phyloP scores from a whole-genome alignment of 2,797 vertebrate species.

The Xerus rutilus region DNA sequence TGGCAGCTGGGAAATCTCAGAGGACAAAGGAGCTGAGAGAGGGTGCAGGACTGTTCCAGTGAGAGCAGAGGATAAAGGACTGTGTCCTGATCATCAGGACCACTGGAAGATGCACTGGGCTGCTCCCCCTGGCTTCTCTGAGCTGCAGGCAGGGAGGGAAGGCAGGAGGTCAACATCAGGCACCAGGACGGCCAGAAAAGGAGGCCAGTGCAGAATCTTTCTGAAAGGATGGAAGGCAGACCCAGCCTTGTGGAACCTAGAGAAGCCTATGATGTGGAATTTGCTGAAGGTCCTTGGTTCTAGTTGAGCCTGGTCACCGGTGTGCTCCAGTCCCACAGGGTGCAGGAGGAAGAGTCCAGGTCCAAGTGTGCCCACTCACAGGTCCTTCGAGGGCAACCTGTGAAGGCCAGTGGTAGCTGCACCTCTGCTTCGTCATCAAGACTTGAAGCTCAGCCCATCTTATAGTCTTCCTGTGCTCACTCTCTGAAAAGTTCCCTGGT shows the following conservation, averaged over 20 bases:
- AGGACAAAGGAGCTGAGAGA: neutral
- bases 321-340: rapidly evolving
- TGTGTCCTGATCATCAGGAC: neutral
- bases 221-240: neutral
- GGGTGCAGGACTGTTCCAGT: neutral
- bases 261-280: too few relatives aligned
- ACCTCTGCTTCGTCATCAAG: neutral
- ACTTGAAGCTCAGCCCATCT: neutral
- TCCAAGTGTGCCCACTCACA: rapidly evolving
- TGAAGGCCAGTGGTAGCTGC: rapidly evolving
- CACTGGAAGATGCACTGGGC: rapidly evolving
- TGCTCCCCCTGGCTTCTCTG: rapidly evolving
- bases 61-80: neutral
- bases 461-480: neutral
- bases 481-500: neutral
- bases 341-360: neutral
- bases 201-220: rapidly evolving
- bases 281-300: too few relatives aligned
- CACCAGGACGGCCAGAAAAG: neutral
- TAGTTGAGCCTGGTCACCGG: rapidly evolving
- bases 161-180: neutral
- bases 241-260: rapidly evolving
- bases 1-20: neutral
- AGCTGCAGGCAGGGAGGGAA: neutral
- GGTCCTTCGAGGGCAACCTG: neutral